Percentiles rank a stretch among this genome's conserved stretches.
Conservation (phyloP, 1,140 invertebrate genomes). For the Hypsibius dujardini region DNA sequence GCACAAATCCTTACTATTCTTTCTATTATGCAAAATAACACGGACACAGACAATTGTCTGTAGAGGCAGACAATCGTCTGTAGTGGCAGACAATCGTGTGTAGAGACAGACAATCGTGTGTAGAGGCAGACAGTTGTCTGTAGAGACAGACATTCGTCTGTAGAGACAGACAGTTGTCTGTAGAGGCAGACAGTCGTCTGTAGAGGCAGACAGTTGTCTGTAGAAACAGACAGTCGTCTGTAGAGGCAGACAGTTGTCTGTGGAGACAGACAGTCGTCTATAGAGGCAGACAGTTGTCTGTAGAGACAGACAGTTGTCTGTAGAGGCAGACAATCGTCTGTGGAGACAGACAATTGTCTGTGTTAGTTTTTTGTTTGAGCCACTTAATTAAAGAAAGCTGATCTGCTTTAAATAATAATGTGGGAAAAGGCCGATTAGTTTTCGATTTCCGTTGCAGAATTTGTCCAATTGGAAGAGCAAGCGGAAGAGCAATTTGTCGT, state of each 20-base stretch:
- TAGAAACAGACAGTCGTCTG: too few relatives aligned
- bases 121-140: too few relatives aligned
- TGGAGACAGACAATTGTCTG: too few relatives aligned
- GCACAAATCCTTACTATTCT: too few relatives aligned
- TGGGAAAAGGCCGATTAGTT: neutral
- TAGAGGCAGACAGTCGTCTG: conserved; percentile 23
- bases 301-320: conserved; percentile 23
- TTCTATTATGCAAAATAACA: too few relatives aligned
- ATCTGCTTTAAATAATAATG: conserved; percentile 20
- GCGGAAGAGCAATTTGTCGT: conserved; percentile 30
- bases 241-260: conserved; percentile 14
- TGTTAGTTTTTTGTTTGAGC: too few relatives aligned
- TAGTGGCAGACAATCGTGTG: conserved; percentile 21
- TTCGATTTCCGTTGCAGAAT: conserved; percentile 43
- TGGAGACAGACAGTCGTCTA: too few relatives aligned
- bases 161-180: conserved; percentile 22
- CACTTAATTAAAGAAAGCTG: too few relatives aligned
- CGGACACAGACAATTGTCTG: conserved; percentile 15
- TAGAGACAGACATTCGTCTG: too few relatives aligned
- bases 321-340: too few relatives aligned
- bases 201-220: too few relatives aligned
- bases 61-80: neutral
- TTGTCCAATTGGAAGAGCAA: conserved; percentile 82
- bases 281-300: conserved; percentile 22
- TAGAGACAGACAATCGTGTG: conserved; percentile 23